Evolutionary conservation across 2,888 invertebrate genomes (phyloP), one percentile per base, ranked within the genome.

Genomic region (Caenorhabditis sp.): DNA sequence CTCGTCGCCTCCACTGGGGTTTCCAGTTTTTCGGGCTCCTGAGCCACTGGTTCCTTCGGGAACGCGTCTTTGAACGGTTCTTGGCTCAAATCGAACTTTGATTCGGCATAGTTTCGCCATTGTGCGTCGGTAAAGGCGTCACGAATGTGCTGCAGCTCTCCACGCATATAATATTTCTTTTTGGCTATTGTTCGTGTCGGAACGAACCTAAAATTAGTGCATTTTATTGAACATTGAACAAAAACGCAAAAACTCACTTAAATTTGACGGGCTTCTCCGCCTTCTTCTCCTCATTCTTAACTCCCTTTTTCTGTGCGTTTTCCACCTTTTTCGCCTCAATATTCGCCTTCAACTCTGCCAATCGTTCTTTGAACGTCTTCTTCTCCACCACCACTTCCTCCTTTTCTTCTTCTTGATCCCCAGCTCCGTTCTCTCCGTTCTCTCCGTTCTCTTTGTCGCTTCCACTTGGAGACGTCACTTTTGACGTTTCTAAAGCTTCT

Each of bases 141-240:
- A 20, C 83, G 56, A n/a, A 85, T 80, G 22, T 78, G 63, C 22
- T 82, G 45, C 30, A 85, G 48, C 52, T 85, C 85, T 20, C 83
- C 79, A 5, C 82, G 72, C 79, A 85, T 70, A 27, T 84, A 85
- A 45, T 73, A 84, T 70, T 84, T 84, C 58, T 75, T 79, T 15
- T 78, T 77, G 30, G 78, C 77, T 62, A 82, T 82, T 30, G 66
- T 66, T 15, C 83, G 65, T 1, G 79, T 79, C 9, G 83, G 82
- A 2, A 83, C 79, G 61, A 83, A 83, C 71, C 75, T 83, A 56
- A 56, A 73, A 75, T 27, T 30, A 11, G 30, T 32, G 15, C 11
- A 8, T 26, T 59, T 59, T n/a, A n/a, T n/a, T n/a, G n/a, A n/a
- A n/a, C n/a, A n/a, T n/a, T n/a, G n/a, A n/a, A n/a, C n/a, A n/a